A percentile compares a stretch with the other conserved stretches of the same genome.
Evolutionary conservation across 2,888 invertebrate species (phyloP).

Genomic region (Merodon equestris): DNA sequence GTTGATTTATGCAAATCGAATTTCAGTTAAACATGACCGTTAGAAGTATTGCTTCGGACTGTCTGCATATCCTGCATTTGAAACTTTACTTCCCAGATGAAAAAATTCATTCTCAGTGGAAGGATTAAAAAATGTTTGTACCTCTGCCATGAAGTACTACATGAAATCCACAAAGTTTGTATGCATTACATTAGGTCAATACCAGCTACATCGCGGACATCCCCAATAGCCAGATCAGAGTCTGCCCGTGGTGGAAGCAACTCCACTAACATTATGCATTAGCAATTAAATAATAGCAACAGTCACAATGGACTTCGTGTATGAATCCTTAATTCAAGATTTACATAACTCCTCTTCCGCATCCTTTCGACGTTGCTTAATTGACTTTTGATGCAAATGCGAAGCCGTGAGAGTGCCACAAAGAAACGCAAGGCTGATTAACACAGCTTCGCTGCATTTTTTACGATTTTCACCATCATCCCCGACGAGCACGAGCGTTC

Average conservation of each 20-base stretch:
- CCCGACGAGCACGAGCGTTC: background rate
- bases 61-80: no score
- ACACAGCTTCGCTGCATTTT: conserved; percentile 3
- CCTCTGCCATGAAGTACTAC: no score
- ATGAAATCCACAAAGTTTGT: no score
- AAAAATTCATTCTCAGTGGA: no score
- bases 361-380: conserved; percentile 24
- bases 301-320: background rate
- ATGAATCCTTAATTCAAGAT: conserved; percentile 32
- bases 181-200: no score
- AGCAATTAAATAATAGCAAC: conserved; percentile 19
- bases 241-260: no score
- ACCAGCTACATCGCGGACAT: no score
- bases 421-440: conserved; percentile 34
- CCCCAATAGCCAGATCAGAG: no score
- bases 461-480: background rate
- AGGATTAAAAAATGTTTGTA: no score
- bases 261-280: background rate
- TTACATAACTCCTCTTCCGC: conserved; percentile 12
- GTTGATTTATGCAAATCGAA: conserved; percentile 27
- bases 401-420: conserved; percentile 13
- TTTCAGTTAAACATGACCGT: conserved; percentile 10
- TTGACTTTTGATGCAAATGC: conserved; percentile 41
- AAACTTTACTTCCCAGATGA: no score
- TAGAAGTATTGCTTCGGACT: background rate